phyloP scores from a whole-genome alignment of 2,113 vertebrate species.

The Fulmarus glacialis region DNA sequence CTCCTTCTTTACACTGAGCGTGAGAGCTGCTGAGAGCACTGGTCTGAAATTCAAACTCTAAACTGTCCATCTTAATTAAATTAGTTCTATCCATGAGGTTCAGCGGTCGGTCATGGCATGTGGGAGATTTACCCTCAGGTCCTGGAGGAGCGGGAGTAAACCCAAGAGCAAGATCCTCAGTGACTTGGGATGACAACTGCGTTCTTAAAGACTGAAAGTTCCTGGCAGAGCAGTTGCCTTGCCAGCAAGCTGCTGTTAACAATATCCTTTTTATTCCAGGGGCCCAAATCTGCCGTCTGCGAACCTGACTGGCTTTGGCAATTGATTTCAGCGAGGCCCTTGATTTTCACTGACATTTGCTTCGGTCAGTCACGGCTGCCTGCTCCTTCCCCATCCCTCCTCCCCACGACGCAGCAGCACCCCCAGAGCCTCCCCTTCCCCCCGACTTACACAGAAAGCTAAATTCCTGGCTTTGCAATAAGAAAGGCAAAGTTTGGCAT shows the following conservation, averaged over 20 bases:
- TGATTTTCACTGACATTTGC: conserved; percentile 34
- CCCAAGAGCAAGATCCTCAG: conserved; percentile 45
- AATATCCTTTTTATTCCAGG: conserved; percentile 60
- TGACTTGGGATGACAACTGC: conserved; percentile 62
- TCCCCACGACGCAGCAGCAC: neutral
- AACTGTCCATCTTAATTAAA: conserved; percentile 55
- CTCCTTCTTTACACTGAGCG: neutral
- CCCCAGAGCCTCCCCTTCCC: neutral
- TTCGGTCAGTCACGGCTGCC: neutral
- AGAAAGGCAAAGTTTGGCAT: neutral
- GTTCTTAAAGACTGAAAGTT: conserved; percentile 34
- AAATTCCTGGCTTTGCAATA: neutral
- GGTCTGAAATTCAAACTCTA: neutral
- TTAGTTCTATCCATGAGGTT: conserved; percentile 5
- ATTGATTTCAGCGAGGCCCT: neutral
- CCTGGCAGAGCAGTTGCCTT: conserved; percentile 53
- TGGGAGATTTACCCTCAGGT: conserved; percentile 36
- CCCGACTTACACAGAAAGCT: neutral
- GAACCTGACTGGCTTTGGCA: conserved; percentile 39
- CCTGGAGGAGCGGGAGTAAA: conserved; percentile 22
- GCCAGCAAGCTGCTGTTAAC: conserved; percentile 55
- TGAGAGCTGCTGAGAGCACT: neutral
- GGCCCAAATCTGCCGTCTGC: neutral
- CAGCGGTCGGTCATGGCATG: conserved; percentile 19
- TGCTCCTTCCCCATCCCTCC: neutral